A percentile compares a stretch with the other conserved stretches of the same genome.
Evolutionary conservation across 2,113 vertebrate genomes (phyloP).

Genomic region (Petrocephalus microphthalmus): DNA sequence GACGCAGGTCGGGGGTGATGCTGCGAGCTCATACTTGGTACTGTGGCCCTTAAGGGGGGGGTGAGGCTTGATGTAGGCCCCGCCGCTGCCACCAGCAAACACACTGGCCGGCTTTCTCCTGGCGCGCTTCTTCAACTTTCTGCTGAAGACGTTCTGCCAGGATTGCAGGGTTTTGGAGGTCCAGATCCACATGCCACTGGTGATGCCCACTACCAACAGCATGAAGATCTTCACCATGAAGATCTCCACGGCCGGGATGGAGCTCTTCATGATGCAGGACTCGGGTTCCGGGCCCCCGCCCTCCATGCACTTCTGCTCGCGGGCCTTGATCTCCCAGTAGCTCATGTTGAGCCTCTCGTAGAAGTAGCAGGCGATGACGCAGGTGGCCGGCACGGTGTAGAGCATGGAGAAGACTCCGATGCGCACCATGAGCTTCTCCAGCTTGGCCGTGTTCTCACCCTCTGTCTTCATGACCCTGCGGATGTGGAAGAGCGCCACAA

Average conservation of each 20-base stretch:
- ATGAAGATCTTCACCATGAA: slow-evolving; percentile 97
- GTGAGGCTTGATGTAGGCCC: slow-evolving; percentile 85
- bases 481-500: slow-evolving; percentile 95
- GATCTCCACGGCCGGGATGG: slow-evolving; percentile 88
- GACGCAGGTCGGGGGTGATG: slow-evolving; percentile 80
- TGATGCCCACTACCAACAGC: slow-evolving; percentile 92
- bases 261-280: slow-evolving; percentile 80
- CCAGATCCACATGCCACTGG: slow-evolving; percentile 98
- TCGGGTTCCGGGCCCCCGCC: slow-evolving; percentile 56
- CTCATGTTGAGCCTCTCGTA: slow-evolving; percentile 94
- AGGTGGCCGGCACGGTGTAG: slow-evolving; percentile 91
- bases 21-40: slow-evolving; percentile 74
- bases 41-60: slow-evolving; percentile 75
- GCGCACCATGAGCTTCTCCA: slow-evolving; percentile 93
- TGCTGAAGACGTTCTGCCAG: slow-evolving; percentile 89
- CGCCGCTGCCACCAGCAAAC: slow-evolving; percentile 59
- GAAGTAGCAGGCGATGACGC: slow-evolving; percentile 93
- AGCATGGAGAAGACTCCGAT: slow-evolving; percentile 93
- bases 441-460: slow-evolving; percentile 91
- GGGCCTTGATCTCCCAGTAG: slow-evolving; percentile 77
- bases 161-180: slow-evolving; percentile 94
- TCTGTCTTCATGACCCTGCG: slow-evolving; percentile 92
- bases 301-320: slow-evolving; percentile 69
- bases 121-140: slow-evolving; percentile 74
- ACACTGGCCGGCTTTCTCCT: slow-evolving; percentile 82